Conservation (phyloP, 2,113 vertebrate genomes). For the Pelecanus crispus region DNA sequence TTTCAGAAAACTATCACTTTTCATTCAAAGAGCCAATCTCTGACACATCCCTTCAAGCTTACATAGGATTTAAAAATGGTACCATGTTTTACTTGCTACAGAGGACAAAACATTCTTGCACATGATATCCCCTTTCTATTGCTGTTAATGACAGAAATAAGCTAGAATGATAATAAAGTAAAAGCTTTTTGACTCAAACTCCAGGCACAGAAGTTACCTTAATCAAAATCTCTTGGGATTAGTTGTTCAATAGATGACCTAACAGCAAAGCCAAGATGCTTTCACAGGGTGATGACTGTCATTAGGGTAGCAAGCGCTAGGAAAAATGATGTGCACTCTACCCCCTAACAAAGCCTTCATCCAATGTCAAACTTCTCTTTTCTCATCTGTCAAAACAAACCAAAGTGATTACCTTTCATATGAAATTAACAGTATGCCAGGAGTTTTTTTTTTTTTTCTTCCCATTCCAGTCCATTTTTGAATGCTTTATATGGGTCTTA, state of each 20-base stretch:
- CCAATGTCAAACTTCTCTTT: neutral
- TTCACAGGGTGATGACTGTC: neutral
- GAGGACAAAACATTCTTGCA: neutral
- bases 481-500: neutral
- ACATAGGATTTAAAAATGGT: neutral
- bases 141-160: neutral
- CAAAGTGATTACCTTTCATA: neutral
- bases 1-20: neutral
- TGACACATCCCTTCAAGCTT: neutral
- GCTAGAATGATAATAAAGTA: neutral
- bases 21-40: neutral
- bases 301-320: no score
- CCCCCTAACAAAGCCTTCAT: neutral
- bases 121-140: neutral
- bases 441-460: neutral
- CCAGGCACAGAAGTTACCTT: neutral
- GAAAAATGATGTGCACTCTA: rapidly evolving
- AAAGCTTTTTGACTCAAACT: neutral
- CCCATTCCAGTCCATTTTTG: neutral
- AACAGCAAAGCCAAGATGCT: neutral
- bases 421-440: neutral
- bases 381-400: neutral
- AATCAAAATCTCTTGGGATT: neutral
- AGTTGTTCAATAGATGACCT: neutral
- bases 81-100: neutral